Conservation (phyloP, 2,797 vertebrate genomes). For the Mycteria americana region DNA sequence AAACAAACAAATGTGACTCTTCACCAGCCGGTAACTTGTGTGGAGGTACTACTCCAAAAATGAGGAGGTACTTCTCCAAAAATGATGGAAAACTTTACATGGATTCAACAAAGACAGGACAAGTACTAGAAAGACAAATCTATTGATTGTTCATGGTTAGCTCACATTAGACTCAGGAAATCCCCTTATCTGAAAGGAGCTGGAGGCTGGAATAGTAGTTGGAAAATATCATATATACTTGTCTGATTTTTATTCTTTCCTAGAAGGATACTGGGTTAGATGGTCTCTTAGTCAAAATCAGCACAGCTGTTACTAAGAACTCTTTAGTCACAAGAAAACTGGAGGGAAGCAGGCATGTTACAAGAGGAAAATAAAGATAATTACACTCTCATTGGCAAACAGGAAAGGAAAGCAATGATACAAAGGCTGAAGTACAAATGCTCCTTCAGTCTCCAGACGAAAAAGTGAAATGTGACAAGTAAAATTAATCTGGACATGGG, state of each 20-base stretch:
- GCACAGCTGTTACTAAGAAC: conserved; percentile 2
- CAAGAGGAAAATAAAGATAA: not conserved
- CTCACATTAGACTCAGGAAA: not conserved
- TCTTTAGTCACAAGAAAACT: not conserved
- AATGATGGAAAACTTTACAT: not conserved
- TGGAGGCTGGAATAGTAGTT: not conserved
- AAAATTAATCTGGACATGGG: not conserved
- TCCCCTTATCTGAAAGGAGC: not conserved
- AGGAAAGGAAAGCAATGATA: conserved; percentile 4
- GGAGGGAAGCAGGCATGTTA: not conserved
- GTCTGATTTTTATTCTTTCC: not conserved
- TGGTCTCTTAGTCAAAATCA: conserved; percentile 15
- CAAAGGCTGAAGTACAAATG: not conserved
- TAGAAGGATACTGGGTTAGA: not conserved
- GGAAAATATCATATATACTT: not conserved
- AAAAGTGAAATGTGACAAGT: not conserved
- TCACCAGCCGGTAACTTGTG: not conserved
- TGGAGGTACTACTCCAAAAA: not conserved
- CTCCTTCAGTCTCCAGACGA: not conserved
- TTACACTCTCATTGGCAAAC: not conserved
- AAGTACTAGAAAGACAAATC: not conserved
- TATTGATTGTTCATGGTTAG: not conserved
- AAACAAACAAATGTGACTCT: not conserved
- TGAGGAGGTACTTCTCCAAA: not conserved
- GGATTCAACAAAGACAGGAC: not conserved